Evolutionary conservation across 2,888 invertebrate species (phyloP).

Genomic region (Pseudoips prasinana): DNA sequence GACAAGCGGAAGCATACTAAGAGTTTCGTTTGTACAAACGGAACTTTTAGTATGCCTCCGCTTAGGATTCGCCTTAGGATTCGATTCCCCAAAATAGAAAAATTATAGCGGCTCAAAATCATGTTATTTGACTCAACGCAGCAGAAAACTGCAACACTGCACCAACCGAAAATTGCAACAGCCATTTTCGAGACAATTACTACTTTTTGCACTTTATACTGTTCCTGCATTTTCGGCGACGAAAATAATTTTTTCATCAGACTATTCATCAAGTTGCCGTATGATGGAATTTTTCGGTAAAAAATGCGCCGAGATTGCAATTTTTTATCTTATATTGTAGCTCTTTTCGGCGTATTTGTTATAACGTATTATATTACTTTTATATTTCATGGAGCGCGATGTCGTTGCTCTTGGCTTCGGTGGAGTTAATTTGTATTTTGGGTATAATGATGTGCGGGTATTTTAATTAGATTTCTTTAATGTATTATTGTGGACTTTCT

Average conservation of each 20-base stretch:
- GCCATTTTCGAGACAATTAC: conserved; percentile 61
- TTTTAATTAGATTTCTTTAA: no score
- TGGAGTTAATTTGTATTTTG: no score
- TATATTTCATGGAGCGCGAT: not conserved
- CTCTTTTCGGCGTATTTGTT: conserved; percentile 7
- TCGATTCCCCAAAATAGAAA: no score
- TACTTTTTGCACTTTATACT: conserved; percentile 58
- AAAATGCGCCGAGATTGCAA: conserved; percentile 22
- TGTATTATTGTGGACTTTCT: no score
- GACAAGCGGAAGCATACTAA: no score
- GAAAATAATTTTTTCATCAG: conserved; percentile 39
- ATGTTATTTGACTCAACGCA: no score
- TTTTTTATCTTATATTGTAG: conserved; percentile 12
- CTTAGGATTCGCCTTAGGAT: no score
- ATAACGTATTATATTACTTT: not conserved
- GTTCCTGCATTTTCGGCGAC: conserved; percentile 47
- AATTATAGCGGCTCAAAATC: no score
- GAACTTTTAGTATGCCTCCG: no score
- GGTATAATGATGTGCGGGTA: no score
- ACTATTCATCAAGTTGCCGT: conserved; percentile 30
- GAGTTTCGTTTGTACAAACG: no score
- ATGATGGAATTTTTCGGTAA: conserved; percentile 27
- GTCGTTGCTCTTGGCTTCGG: no score
- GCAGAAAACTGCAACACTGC: conserved; percentile 65
- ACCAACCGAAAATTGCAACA: conserved; percentile 60